phyloP scores from a whole-genome alignment of 2,113 vertebrate species.

The Rynchops niger region DNA sequence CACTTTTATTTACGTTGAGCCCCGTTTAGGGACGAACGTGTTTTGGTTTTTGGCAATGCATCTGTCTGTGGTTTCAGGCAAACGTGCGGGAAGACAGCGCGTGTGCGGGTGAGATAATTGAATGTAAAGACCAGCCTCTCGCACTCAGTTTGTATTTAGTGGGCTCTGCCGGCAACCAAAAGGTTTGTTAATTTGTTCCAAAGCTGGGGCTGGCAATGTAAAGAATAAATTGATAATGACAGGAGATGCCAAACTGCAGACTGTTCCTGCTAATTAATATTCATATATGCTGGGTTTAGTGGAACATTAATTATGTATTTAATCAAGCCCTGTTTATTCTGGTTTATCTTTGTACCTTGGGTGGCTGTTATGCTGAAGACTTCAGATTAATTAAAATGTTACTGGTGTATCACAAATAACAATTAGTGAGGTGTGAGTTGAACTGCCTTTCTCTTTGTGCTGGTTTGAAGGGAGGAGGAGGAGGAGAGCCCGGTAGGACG shows the following conservation, averaged over 20 bases:
- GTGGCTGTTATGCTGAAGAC: slow-evolving; percentile 56
- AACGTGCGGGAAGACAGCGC: not conserved
- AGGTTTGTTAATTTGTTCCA: not conserved
- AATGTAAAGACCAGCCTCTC: not conserved
- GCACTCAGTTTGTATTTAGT: not conserved
- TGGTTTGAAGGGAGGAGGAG: not conserved
- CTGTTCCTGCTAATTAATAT: slow-evolving; percentile 58
- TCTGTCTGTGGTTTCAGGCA: not conserved
- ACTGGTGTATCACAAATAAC: slow-evolving; percentile 65
- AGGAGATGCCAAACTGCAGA: slow-evolving; percentile 12
- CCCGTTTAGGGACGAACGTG: not conserved
- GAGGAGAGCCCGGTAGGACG: not conserved
- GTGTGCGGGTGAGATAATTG: not conserved
- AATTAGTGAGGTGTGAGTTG: slow-evolving; percentile 52
- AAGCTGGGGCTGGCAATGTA: not conserved
- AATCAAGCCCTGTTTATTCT: slow-evolving; percentile 71
- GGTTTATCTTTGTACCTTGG: slow-evolving; percentile 58
- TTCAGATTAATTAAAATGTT: slow-evolving; percentile 72
- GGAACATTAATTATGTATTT: slow-evolving; percentile 76
- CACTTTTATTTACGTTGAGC: not conserved
- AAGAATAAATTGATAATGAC: slow-evolving; percentile 60
- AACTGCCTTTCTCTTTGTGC: not conserved
- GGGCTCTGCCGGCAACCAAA: not conserved
- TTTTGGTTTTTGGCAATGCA: not conserved
- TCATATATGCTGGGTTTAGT: slow-evolving; percentile 48